Base-by-base conservation (phyloP, 1,140 invertebrate species). In the Leptinotarsa undecemlineata region DNA sequence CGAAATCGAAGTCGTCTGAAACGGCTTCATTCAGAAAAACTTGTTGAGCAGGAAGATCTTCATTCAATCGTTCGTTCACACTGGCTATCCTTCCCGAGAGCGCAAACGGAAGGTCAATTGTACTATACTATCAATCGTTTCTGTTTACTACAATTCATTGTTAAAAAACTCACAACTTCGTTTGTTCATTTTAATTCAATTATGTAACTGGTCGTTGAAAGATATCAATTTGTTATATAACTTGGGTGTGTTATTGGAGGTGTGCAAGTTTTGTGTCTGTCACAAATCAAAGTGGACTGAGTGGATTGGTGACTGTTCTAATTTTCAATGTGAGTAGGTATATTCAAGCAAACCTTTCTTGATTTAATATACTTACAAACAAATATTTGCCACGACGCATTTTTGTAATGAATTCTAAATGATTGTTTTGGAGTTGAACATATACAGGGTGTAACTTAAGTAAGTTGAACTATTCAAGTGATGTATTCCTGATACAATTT, bases 141-240 rank as follows among this genome's bases (percentile, higher is more conserved):
- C 15, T 57, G 15, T 17, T 57, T 57, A 57, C 51, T 57, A 57
- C 51, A 57, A 57, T 57, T 57, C 51, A 57, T 57, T 57, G 51
- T 57, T 57, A 15, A n/a, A 17, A 57, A 17, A 57, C 13, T n/a
- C 17, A 0, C 3, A 14, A 17, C 15, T 15, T 1, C n/a, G n/a
- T 57, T 57, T 57, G 51, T 57, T 57, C 4, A 17, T 19, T 19
- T n/a, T 17, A 57, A 13, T 19, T 57, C 2, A 15, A 57, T 57
- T 57, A 8, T 57, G 51, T 15, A 57, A 57, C n/a, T 15, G 51
- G 51, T 57, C 17, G 51, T 57, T 15, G n/a, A 17, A 42, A 57
- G 13, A 8, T 57, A 57, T 57, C 51, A 19, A 15, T 17, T 57
- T n/a, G 51, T 57, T 57, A 57, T 19, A n/a, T 57, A 57, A 57